Percentiles rank a stretch among this genome's conserved stretches.
Evolutionary conservation across 2,113 vertebrate genomes (phyloP).

Genomic region (Ammodramus savannarum): DNA sequence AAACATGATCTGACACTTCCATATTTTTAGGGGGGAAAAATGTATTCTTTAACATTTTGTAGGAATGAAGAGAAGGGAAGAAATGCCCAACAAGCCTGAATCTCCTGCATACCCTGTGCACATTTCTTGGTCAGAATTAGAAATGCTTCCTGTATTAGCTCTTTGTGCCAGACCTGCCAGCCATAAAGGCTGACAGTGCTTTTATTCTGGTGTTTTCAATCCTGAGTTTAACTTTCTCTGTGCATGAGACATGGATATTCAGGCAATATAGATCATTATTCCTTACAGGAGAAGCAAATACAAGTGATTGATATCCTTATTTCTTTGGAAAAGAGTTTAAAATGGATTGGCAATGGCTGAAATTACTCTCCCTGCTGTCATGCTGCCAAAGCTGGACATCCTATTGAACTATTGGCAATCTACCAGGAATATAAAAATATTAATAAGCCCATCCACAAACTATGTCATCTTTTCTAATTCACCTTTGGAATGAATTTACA

Average conservation of each 20-base stretch:
- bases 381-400: neutral
- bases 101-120: neutral
- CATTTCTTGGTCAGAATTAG: neutral
- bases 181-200: neutral
- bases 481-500: neutral
- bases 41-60: neutral
- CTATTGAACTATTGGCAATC: neutral
- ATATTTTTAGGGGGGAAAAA: neutral
- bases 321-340: constrained; percentile 34
- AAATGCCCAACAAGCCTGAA: neutral
- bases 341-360: constrained; percentile 38
- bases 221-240: neutral
- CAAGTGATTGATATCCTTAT: neutral
- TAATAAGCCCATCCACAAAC: neutral
- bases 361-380: constrained; percentile 32
- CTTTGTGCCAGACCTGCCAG: neutral
- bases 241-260: neutral
- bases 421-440: constrained; percentile 24
- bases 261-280: neutral
- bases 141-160: neutral
- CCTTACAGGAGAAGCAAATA: neutral
- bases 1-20: neutral
- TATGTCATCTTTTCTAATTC: neutral
- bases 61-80: neutral
- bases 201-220: neutral